phyloP scores from a whole-genome alignment of 2,888 invertebrate species.

The Thelaira solivaga region DNA sequence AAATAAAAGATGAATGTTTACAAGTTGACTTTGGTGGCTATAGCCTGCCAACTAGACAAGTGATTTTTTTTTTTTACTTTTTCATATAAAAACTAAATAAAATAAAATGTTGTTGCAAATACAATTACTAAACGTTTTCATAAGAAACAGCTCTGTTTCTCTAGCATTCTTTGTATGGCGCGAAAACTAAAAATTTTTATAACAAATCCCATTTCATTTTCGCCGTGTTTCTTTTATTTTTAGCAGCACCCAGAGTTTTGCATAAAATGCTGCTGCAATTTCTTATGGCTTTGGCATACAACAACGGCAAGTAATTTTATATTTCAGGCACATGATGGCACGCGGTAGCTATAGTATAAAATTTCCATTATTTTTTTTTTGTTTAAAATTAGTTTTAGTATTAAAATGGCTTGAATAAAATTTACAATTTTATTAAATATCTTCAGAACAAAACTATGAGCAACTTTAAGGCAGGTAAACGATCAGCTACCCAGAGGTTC shows the following conservation, averaged over 20 bases:
- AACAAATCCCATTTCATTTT: not conserved
- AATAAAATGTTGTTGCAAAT: not conserved
- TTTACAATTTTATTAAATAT: slow-evolving; percentile 32
- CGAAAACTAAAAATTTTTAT: not conserved
- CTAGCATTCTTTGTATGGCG: not conserved
- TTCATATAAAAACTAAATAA: slow-evolving; percentile 1
- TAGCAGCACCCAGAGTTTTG: slow-evolving; percentile 6
- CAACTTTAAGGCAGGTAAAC: no score
- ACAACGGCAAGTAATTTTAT: not conserved
- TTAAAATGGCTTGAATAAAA: slow-evolving; percentile 28
- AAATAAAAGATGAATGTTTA: slow-evolving; percentile 38
- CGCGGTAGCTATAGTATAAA: no score
- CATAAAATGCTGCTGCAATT: slow-evolving; percentile 30
- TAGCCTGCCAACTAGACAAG: not conserved
- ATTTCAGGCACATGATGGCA: not conserved
- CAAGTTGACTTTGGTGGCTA: slow-evolving; percentile 8
- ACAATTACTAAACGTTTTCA: not conserved
- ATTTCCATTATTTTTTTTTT: not conserved
- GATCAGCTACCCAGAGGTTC: no score
- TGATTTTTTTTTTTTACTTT: no score
- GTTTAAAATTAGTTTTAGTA: slow-evolving; percentile 1
- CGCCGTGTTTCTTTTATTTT: not conserved
- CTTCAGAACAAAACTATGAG: not conserved
- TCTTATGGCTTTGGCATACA: not conserved
- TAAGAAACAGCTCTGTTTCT: not conserved